A percentile compares a stretch with the other conserved stretches of the same genome.
phyloP scores from a whole-genome alignment of 2,888 invertebrate species.

The Sussaba pulchella region DNA sequence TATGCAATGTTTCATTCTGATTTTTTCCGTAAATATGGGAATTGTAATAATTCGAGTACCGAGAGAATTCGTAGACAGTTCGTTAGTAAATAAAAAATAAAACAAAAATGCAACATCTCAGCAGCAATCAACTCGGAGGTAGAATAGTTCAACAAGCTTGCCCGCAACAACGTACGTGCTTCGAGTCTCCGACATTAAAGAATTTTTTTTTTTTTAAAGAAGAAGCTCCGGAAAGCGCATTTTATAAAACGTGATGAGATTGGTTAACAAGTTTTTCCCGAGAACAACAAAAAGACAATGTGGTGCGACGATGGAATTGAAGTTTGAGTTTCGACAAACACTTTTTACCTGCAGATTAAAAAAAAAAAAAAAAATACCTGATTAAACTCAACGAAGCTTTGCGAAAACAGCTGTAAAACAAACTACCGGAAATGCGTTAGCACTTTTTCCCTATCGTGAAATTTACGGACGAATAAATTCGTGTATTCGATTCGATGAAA shows the following conservation, averaged over 20 bases:
- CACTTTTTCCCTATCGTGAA: neutral
- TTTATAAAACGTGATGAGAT: constrained; percentile 56
- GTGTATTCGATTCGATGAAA: constrained; percentile 7
- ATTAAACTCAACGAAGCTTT: constrained; percentile 14
- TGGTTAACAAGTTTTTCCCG: constrained; percentile 38
- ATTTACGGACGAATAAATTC: constrained; percentile 21
- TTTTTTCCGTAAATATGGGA: too few species aligned
- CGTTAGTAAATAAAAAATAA: constrained; percentile 7
- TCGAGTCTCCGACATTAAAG: neutral
- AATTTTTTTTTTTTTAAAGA: too few species aligned
- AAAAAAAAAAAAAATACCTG: constrained; percentile 3
- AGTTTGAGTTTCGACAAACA: constrained; percentile 12
- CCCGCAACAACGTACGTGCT: neutral
- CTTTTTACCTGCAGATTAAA: neutral
- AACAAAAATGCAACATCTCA: neutral
- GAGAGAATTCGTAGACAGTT: neutral
- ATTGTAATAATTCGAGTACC: too few species aligned
- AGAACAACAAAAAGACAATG: constrained; percentile 11
- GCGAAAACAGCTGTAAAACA: neutral
- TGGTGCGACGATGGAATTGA: neutral
- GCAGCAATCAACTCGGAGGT: neutral
- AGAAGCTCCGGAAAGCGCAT: constrained; percentile 2
- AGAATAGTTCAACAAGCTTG: neutral
- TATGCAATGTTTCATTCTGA: too few species aligned
- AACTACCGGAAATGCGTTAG: neutral